Percentiles rank a stretch among this genome's conserved stretches.
Evolutionary conservation across 2,113 vertebrate species (phyloP).

Genomic region (Tautogolabrus adspersus): DNA sequence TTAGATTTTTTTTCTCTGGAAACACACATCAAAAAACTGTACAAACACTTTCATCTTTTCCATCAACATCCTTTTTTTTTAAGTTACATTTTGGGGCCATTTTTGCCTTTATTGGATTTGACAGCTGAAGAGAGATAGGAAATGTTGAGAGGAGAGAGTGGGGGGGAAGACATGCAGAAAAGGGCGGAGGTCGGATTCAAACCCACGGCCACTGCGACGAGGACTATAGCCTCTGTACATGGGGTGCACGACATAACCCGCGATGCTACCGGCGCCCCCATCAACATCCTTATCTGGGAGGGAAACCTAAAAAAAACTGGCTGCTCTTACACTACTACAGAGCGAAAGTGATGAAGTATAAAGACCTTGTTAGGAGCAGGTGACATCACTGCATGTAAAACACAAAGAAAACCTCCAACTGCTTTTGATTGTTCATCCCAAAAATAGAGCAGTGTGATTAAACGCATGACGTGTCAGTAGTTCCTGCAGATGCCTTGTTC

Average conservation of each 20-base stretch:
- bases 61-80: neutral
- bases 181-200: too few species aligned
- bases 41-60: neutral
- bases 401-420: conserved; percentile 1
- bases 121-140: too few species aligned
- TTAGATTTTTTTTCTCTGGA: neutral
- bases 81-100: too few species aligned
- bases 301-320: neutral
- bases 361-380: neutral
- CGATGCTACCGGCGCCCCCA: too few species aligned
- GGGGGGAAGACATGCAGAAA: too few species aligned
- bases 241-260: too few species aligned
- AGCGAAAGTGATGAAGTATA: neutral
- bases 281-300: neutral
- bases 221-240: too few species aligned
- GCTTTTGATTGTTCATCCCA: conserved; percentile 30
- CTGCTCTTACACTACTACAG: neutral
- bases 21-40: neutral
- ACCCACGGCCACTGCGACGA: too few species aligned
- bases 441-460: conserved; percentile 17
- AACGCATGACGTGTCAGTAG: conserved; percentile 26
- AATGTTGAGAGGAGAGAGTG: too few species aligned
- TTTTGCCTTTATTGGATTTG: too few species aligned
- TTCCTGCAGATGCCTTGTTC: conserved; percentile 14
- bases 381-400: neutral